A percentile compares a stretch with the other conserved stretches of the same genome.
These are phyloP conservation scores for Helogale parvula DNA, from an alignment of 2,113 vertebrate species.

Conservation along the genomic window DNA sequence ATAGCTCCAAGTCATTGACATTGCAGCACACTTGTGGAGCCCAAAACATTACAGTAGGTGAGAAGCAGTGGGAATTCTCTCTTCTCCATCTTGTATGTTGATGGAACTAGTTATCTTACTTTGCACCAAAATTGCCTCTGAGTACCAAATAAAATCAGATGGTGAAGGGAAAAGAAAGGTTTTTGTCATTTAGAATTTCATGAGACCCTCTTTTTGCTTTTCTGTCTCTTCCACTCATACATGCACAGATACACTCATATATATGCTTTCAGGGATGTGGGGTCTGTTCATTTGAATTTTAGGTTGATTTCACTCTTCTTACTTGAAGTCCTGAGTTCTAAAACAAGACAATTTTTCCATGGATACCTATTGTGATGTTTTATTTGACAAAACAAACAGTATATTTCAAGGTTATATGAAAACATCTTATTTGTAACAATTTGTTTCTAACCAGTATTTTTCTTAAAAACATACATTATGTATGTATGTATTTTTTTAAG, in stretches of 20 bases:
- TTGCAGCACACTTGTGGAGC: neutral
- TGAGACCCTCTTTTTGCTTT: neutral
- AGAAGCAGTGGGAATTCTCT: neutral
- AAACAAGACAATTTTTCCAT: neutral
- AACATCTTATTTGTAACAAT: neutral
- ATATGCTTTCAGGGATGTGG: neutral
- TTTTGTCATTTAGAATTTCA: neutral
- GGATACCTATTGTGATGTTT: neutral
- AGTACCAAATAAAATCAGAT: neutral
- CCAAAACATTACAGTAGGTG: neutral
- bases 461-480: neutral
- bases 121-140: neutral
- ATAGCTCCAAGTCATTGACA: neutral
- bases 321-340: neutral
- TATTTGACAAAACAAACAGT: neutral
- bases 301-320: neutral
- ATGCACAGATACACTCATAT: neutral
- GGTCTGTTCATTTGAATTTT: neutral
- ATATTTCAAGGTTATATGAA: neutral
- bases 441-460: neutral
- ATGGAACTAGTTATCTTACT: neutral
- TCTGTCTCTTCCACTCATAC: neutral
- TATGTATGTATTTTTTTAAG: no score
- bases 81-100: accelerated
- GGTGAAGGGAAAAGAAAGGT: neutral